Conservation (phyloP, 2,888 invertebrate species). For the Limnephilus lunatus region DNA sequence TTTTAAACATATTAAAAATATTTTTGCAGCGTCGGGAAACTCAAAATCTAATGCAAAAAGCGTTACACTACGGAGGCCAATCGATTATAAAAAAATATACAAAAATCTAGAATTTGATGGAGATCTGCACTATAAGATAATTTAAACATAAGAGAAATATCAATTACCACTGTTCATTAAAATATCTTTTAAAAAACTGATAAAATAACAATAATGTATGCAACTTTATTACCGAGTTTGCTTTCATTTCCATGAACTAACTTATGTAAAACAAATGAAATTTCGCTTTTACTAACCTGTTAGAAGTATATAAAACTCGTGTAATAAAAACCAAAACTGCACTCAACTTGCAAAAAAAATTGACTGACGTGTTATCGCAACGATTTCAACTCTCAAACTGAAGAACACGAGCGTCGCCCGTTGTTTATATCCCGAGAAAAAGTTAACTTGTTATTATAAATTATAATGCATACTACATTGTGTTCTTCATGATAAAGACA, state of each 20-base stretch:
- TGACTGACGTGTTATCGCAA: neutral
- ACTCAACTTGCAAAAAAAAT: neutral
- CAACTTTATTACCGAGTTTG: neutral
- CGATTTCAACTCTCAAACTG: neutral
- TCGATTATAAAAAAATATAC: too few relatives aligned
- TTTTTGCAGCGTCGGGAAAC: too few relatives aligned
- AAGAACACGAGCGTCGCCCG: neutral
- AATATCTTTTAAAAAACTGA: neutral
- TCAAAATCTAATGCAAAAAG: too few relatives aligned
- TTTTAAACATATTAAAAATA: too few relatives aligned
- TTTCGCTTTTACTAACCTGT: neutral
- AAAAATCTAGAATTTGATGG: too few relatives aligned
- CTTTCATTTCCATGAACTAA: neutral
- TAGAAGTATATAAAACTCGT: neutral
- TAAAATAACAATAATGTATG: neutral
- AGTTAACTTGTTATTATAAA: neutral
- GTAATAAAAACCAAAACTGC: neutral
- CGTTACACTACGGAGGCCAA: too few relatives aligned
- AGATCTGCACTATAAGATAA: too few relatives aligned
- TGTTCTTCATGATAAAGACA: neutral
- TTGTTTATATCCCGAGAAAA: neutral
- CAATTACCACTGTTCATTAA: neutral
- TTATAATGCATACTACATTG: neutral
- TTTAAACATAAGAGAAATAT: neutral
- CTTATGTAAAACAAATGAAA: neutral